phyloP scores from a whole-genome alignment of 2,888 invertebrate genomes.

The Endomychus coccineus region DNA sequence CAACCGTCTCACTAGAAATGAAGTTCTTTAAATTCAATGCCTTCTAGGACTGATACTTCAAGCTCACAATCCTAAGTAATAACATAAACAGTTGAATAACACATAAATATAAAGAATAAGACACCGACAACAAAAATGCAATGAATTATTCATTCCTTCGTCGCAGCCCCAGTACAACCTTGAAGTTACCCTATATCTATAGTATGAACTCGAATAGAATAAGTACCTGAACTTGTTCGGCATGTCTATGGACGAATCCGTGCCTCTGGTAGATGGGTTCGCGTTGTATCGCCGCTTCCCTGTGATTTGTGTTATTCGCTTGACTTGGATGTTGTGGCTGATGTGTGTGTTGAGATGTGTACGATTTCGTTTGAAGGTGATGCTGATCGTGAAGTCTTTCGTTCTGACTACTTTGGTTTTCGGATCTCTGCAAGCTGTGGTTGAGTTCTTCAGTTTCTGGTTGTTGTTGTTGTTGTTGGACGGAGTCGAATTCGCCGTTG shows the following conservation, averaged over 20 bases:
- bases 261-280: conserved; percentile 40
- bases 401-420: conserved; percentile 7
- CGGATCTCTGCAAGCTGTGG: no score
- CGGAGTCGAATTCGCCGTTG: conserved; percentile 35
- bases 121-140: no score
- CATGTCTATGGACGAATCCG: conserved; percentile 39
- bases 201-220: neutral
- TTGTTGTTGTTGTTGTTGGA: conserved; percentile 42
- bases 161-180: conserved; percentile 2
- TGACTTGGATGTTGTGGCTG: conserved; percentile 22
- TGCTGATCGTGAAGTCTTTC: conserved; percentile 12
- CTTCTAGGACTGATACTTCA: no score
- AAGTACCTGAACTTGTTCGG: conserved; percentile 40
- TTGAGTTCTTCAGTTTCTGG: conserved; percentile 35
- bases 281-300: conserved; percentile 9
- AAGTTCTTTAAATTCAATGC: no score
- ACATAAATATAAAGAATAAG: no score
- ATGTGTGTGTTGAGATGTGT: conserved; percentile 12
- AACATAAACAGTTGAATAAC: no score
- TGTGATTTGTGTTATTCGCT: conserved; percentile 14
- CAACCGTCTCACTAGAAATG: no score
- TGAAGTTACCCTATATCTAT: neutral
- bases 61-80: no score
- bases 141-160: no score
- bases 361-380: conserved; percentile 11